A percentile compares a stretch with the other conserved stretches of the same genome.
phyloP scores from a whole-genome alignment of 2,888 invertebrate genomes.

The Sylvicola cinctus region DNA sequence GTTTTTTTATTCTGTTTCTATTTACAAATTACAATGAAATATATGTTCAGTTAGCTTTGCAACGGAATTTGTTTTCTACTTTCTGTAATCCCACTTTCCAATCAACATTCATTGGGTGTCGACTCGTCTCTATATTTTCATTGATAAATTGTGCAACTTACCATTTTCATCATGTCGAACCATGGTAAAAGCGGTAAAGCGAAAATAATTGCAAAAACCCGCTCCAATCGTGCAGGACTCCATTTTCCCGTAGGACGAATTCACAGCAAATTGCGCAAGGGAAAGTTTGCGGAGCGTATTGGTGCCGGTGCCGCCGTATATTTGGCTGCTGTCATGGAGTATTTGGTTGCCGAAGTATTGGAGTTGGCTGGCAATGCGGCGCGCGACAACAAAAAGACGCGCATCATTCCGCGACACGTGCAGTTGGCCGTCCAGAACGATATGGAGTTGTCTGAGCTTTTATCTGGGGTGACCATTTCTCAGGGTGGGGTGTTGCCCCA shows the following conservation, averaged over 20 bases:
- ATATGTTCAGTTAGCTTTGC: no score
- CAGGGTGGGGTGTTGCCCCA: not conserved
- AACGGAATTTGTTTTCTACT: no score
- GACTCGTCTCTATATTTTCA: no score
- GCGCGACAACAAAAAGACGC: no score
- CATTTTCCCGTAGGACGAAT: conserved; percentile 38
- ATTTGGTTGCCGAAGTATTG: conserved; percentile 42
- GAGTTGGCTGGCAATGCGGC: conserved; percentile 43
- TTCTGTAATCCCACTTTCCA: no score
- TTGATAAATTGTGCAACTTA: no score
- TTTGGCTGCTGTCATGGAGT: conserved; percentile 36
- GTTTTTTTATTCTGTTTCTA: no score
- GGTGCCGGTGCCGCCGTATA: conserved; percentile 32
- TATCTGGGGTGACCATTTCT: not conserved
- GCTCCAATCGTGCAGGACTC: conserved; percentile 34
- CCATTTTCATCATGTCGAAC: no score
- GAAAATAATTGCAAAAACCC: conserved; percentile 26
- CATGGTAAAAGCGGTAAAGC: conserved; percentile 22
- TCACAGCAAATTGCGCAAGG: conserved; percentile 35
- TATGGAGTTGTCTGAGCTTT: not conserved
- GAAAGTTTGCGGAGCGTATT: conserved; percentile 38
- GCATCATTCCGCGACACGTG: not conserved
- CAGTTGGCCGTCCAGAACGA: not conserved
- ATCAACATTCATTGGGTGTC: no score
- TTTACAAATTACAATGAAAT: no score